Percentiles rank a stretch among this genome's conserved stretches.
Conservation (phyloP, 2,888 invertebrate species). For the Coelopa pilipes region DNA sequence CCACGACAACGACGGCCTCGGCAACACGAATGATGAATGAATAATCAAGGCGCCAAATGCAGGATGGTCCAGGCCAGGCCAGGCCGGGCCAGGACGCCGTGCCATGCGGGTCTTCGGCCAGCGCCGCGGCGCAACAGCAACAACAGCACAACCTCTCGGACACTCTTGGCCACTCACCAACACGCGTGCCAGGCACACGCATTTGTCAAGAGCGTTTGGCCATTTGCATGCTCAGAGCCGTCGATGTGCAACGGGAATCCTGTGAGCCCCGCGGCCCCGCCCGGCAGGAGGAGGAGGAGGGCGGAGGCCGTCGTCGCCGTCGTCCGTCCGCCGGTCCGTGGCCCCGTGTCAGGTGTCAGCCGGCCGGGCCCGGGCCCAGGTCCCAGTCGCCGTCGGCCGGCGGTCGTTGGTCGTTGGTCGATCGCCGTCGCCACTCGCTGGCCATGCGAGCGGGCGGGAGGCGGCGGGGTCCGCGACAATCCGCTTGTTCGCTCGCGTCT, state of each 20-base stretch:
- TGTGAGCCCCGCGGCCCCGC: background rate
- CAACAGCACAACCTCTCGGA: too few relatives aligned
- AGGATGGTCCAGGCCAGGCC: background rate
- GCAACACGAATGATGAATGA: background rate
- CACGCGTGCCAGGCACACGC: background rate
- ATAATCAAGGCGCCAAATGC: background rate
- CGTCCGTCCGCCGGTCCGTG: background rate
- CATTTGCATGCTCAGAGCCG: conserved; percentile 14
- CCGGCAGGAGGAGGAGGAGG: too few relatives aligned
- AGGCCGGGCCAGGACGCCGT: too few relatives aligned
- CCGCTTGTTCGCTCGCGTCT: conserved; percentile 24
- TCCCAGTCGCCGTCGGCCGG: background rate
- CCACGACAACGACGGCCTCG: background rate
- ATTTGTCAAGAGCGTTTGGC: conserved; percentile 17
- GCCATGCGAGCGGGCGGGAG: background rate
- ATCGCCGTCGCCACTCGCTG: background rate
- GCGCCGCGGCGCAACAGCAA: too few relatives aligned
- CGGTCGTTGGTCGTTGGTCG: background rate
- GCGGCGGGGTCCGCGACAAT: conserved; percentile 5
- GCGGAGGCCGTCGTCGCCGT: too few relatives aligned
- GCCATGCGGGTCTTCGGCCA: too few relatives aligned
- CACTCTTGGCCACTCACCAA: background rate
- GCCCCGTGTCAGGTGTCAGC: conserved; percentile 18
- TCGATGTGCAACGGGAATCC: conserved; percentile 25
- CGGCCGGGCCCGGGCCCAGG: background rate